Conservation (phyloP, 2,888 invertebrate genomes). For the Caenorhabditis sinica region DNA sequence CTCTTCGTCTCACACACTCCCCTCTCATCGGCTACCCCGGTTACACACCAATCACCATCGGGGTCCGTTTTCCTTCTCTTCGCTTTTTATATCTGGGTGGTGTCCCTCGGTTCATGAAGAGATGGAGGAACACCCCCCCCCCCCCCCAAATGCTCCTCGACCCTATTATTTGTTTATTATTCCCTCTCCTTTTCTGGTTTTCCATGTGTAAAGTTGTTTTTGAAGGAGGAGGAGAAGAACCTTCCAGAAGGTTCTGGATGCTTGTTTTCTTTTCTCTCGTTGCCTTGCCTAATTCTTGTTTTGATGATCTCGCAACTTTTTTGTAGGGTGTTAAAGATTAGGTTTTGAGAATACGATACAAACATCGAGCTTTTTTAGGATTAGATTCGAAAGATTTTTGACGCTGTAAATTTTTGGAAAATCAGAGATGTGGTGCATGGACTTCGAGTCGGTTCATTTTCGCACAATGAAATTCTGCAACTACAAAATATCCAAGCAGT, state of each 20-base stretch:
- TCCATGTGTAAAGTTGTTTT: neutral
- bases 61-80: neutral
- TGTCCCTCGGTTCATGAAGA: slow-evolving; percentile 22
- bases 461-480: too few species aligned
- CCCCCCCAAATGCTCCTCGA: neutral
- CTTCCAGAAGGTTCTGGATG: too few species aligned
- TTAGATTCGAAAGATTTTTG: too few species aligned
- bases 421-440: too few species aligned
- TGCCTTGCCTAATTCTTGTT: neutral
- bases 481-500: too few species aligned
- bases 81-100: slow-evolving; percentile 11
- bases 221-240: too few species aligned
- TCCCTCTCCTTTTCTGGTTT: neutral
- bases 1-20: slow-evolving; percentile 5
- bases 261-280: neutral
- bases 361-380: too few species aligned
- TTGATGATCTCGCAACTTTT: slow-evolving; percentile 1
- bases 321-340: neutral
- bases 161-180: slow-evolving; percentile 11
- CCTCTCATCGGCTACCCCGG: slow-evolving; percentile 23
- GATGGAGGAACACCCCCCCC: slow-evolving; percentile 3
- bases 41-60: slow-evolving; percentile 53
- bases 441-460: too few species aligned
- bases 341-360: neutral
- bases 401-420: too few species aligned